A percentile compares a stretch with the other conserved stretches of the same genome.
phyloP scores from a whole-genome alignment of 2,888 invertebrate species.

The Acronicta leporina region DNA sequence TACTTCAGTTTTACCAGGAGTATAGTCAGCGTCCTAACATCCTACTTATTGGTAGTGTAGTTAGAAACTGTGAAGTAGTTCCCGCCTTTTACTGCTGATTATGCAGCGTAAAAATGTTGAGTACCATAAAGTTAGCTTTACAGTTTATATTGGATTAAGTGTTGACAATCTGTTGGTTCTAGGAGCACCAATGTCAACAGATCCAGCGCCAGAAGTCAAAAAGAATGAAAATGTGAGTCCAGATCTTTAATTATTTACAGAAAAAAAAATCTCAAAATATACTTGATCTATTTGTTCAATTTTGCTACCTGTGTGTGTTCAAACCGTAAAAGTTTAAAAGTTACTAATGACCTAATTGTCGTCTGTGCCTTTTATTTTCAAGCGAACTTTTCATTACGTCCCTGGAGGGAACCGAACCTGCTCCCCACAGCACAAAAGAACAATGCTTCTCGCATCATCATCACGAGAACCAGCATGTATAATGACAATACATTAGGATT shows the following conservation, averaged over 20 bases:
- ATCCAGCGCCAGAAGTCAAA: constrained; percentile 73
- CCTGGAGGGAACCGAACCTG: constrained; percentile 4
- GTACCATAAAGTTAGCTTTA: no score
- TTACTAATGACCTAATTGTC: constrained; percentile 10
- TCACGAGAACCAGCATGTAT: constrained; percentile 9
- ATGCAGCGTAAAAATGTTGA: no score
- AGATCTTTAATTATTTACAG: no score
- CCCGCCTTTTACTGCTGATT: no score
- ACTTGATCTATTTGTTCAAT: neutral
- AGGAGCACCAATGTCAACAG: constrained; percentile 72
- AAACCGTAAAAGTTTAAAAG: no score
- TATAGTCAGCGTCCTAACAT: no score
- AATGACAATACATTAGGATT: constrained; percentile 20
- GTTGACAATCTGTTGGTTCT: constrained; percentile 8
- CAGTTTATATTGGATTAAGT: neutral
- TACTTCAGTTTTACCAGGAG: no score
- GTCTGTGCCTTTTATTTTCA: constrained; percentile 39
- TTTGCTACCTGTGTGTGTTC: no score
- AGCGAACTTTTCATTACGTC: constrained; percentile 15
- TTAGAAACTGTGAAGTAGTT: no score
- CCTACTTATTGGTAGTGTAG: no score
- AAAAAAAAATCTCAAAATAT: no score
- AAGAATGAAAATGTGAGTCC: constrained; percentile 78
- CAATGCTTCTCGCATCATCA: constrained; percentile 4
- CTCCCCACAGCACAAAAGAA: constrained; percentile 13